phyloP scores from a whole-genome alignment of 2,797 vertebrate genomes.

The Hyperoplus lanceolatus region DNA sequence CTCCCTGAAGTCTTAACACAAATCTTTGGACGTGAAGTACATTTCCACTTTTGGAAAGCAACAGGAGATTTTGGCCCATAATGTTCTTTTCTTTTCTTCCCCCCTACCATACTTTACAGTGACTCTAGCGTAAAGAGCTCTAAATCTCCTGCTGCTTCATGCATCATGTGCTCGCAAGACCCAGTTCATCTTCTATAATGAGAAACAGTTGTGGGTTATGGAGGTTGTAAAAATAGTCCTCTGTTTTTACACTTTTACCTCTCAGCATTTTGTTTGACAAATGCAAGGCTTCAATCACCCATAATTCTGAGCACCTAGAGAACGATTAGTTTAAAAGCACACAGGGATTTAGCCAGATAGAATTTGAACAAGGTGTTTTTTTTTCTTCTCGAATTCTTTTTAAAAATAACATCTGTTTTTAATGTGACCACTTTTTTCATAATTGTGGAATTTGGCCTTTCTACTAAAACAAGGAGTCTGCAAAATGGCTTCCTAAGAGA shows the following conservation, averaged over 20 bases:
- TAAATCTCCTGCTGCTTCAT: constrained; percentile 32
- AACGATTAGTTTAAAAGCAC: neutral
- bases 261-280: constrained; percentile 24
- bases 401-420: constrained; percentile 24
- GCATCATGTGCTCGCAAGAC: constrained; percentile 20
- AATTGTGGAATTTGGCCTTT: constrained; percentile 6
- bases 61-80: constrained; percentile 10
- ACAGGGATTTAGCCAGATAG: neutral
- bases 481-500: neutral
- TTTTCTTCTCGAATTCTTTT: neutral
- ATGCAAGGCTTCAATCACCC: constrained; percentile 21
- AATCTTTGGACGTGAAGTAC: constrained; percentile 27
- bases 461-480: neutral
- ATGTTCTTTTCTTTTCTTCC: neutral
- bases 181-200: constrained; percentile 38
- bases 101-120: neutral
- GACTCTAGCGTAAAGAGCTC: constrained; percentile 8
- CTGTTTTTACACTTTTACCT: constrained; percentile 36
- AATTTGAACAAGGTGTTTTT: constrained; percentile 9
- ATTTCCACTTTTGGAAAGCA: constrained; percentile 44
- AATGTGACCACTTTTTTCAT: neutral
- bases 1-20: constrained; percentile 25
- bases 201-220: constrained; percentile 42
- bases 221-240: constrained; percentile 26
- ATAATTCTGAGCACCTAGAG: constrained; percentile 17